A percentile compares a stretch with the other conserved stretches of the same genome.
These are phyloP conservation scores for Melanophora roralis DNA, from an alignment of 2,888 invertebrate species.

Conservation along the genomic window DNA sequence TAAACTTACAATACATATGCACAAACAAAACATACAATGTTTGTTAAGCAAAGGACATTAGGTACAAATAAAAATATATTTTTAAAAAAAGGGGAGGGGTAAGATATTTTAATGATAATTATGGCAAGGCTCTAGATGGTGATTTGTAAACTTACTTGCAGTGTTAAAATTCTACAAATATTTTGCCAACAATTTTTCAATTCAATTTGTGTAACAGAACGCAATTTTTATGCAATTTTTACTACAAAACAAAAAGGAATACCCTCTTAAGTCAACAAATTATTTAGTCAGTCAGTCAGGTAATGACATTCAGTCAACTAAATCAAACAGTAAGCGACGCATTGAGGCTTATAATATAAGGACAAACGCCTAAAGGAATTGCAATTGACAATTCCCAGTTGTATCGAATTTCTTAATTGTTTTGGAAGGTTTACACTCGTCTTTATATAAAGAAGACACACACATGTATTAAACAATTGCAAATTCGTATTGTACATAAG, in stretches of 20 bases:
- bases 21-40: too few species aligned
- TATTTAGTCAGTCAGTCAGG: not conserved
- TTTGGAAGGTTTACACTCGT: conserved; percentile 19
- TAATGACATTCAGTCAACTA: not conserved
- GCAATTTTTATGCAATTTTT: conserved; percentile 20
- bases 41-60: not conserved
- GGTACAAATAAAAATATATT: not conserved
- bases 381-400: conserved; percentile 67
- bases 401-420: conserved; percentile 68
- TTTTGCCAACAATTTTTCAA: conserved; percentile 57
- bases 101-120: conserved; percentile 57
- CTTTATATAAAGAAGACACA: too few species aligned
- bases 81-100: conserved; percentile 19
- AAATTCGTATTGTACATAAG: not conserved
- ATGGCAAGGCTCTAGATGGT: conserved; percentile 43
- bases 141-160: too few species aligned
- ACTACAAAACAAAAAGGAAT: not conserved
- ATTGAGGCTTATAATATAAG: conserved; percentile 3
- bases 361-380: conserved; percentile 61
- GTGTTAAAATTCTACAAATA: conserved; percentile 12
- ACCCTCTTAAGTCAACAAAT: conserved; percentile 27
- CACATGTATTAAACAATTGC: conserved; percentile 26
- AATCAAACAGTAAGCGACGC: conserved; percentile 35
- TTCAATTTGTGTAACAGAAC: conserved; percentile 45
- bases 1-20: not conserved